A percentile compares a stretch with the other conserved stretches of the same genome.
phyloP scores from a whole-genome alignment of 2,797 vertebrate genomes.

The Enteromius anoplus region DNA sequence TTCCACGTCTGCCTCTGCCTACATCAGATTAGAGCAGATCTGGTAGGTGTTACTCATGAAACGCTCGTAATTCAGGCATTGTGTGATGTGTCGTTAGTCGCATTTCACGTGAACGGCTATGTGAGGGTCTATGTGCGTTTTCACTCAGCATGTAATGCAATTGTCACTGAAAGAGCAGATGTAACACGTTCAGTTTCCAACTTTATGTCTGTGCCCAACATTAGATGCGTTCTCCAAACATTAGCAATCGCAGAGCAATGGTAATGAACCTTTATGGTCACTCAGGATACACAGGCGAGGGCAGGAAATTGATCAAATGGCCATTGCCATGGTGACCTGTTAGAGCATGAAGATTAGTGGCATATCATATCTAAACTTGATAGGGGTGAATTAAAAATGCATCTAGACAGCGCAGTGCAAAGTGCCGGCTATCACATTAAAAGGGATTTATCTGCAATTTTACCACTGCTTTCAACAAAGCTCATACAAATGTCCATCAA shows the following conservation, averaged over 20 bases:
- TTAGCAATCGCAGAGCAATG: slow-evolving; percentile 75
- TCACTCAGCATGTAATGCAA: slow-evolving; percentile 6
- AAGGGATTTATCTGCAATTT: not conserved
- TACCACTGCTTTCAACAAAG: not conserved
- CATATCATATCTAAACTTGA: slow-evolving; percentile 56
- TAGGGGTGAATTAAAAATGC: slow-evolving; percentile 42
- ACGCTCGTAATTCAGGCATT: slow-evolving; percentile 43
- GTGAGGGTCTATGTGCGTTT: slow-evolving; percentile 5
- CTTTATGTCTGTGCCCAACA: slow-evolving; percentile 39
- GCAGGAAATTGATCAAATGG: slow-evolving; percentile 86
- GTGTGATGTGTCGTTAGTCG: slow-evolving; percentile 20
- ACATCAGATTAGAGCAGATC: slow-evolving; percentile 56
- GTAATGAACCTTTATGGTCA: slow-evolving; percentile 82
- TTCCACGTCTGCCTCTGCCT: slow-evolving; percentile 37
- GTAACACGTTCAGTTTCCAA: not conserved
- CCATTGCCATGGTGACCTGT: slow-evolving; percentile 78
- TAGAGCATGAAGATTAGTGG: slow-evolving; percentile 58
- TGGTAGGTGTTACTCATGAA: slow-evolving; percentile 54
- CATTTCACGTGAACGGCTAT: slow-evolving; percentile 1
- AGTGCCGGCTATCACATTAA: slow-evolving; percentile 4
- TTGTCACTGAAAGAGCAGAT: not conserved
- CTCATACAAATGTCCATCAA: not conserved
- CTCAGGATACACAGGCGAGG: slow-evolving; percentile 77
- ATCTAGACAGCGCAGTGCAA: slow-evolving; percentile 11
- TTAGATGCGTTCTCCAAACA: slow-evolving; percentile 81